Evolutionary conservation across 2,113 vertebrate genomes (phyloP).

Genomic region (Sebastes fasciatus): DNA sequence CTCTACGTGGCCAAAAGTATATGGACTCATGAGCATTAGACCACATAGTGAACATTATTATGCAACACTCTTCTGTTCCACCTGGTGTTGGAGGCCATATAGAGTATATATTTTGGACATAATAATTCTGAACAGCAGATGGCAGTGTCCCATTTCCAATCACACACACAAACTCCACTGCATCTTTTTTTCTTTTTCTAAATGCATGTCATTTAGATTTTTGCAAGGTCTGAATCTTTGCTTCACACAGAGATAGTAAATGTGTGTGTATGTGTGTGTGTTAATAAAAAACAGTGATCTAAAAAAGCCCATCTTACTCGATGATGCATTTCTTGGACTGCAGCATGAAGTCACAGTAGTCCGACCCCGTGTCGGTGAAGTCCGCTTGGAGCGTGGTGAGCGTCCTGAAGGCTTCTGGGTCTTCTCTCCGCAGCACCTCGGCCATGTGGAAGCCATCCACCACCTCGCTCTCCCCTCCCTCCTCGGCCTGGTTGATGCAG

Average conservation of each 20-base stretch:
- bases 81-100: background rate
- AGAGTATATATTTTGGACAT: background rate
- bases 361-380: slow-evolving; percentile 90
- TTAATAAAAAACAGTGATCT: background rate
- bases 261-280: background rate
- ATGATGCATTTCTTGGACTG: slow-evolving; percentile 94
- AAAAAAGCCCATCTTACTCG: slow-evolving; percentile 82
- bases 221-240: background rate
- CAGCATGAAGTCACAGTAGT: slow-evolving; percentile 94
- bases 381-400: slow-evolving; percentile 88
- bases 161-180: background rate
- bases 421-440: slow-evolving; percentile 85
- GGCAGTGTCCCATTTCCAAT: slow-evolving; percentile 70
- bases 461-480: slow-evolving; percentile 90
- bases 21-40: no score
- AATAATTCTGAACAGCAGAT: slow-evolving; percentile 68
- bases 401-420: slow-evolving; percentile 88
- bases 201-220: background rate
- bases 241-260: background rate
- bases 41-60: background rate
- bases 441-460: slow-evolving; percentile 93
- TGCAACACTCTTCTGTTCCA: no score
- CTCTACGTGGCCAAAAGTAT: no score
- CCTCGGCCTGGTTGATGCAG: slow-evolving; percentile 89
- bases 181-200: background rate